Evolutionary conservation across 2,797 vertebrate genomes (phyloP), one percentile per base, ranked within the genome.

Genomic region (Pteronotus mesoamericanus): DNA sequence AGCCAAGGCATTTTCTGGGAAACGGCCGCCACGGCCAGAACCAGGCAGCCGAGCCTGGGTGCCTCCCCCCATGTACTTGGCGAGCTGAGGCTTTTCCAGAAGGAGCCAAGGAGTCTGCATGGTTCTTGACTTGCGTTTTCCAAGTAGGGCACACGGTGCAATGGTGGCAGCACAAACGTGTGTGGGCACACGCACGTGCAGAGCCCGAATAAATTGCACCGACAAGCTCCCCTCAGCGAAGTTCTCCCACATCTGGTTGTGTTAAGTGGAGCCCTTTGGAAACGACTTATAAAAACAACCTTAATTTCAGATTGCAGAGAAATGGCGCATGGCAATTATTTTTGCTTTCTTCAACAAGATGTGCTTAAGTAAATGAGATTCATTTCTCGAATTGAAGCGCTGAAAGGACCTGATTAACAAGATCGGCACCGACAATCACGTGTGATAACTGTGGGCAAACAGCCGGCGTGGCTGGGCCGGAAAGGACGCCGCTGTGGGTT

Each of bases 361-460:
- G 44, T 89, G 87, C 89, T 97, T 97, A 88, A 91, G 89, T 79
- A 64, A 95, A 83, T 97, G 95, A 94, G 94, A 94, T 87, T 95
- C 96, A 83, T 97, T 97, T 94, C 84, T 69, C 59, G 92, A 95
- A 96, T 72, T 9, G 89, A 97, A 96, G 96, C 77, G 26, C 96
- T 77, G 85, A 96, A 96, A 96, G 96, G 96, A 95, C 96, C 92
- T 89, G 94, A 97, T 97, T 97, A 98, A 89, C 93, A 69, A 68
- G 97, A 94, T 91, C 85, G 42, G 95, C 34, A 69, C 86, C 80
- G 96, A 48, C 96, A 96, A 97, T 96, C 97, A 92, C 88, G 72
- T 0, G 6, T 89, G 93, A 94, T 96, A 94, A 97, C 98, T 97
- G 98, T 98, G 94, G 96, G 98, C 97, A 98, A 98, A 98, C 97